Percentiles rank a stretch among this genome's conserved stretches.
Evolutionary conservation across 2,113 vertebrate genomes (phyloP).

Genomic region (Raja brachyura): DNA sequence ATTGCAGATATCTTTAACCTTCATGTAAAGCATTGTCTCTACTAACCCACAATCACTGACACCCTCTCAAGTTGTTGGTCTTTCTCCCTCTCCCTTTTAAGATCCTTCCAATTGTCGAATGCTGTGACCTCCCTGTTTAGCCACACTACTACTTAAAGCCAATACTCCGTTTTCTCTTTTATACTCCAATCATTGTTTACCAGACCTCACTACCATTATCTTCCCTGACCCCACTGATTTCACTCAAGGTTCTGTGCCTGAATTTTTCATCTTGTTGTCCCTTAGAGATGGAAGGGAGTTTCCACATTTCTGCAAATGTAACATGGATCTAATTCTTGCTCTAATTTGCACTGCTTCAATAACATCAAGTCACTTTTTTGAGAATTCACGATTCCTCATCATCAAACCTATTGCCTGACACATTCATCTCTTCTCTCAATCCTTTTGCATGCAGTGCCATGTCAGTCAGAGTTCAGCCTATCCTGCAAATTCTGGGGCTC

Average conservation of each 20-base stretch:
- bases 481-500: background rate
- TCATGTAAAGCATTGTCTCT: background rate
- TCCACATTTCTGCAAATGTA: background rate
- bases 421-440: background rate
- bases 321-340: background rate
- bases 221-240: background rate
- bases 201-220: background rate
- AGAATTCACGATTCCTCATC: background rate
- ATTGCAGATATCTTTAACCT: background rate
- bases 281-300: background rate
- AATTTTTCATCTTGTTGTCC: background rate
- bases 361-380: background rate
- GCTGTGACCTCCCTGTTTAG: background rate
- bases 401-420: background rate
- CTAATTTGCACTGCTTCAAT: background rate
- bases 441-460: too few relatives aligned
- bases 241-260: background rate
- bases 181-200: background rate
- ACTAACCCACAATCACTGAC: background rate
- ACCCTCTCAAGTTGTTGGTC: background rate
- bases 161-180: too few relatives aligned
- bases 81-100: background rate
- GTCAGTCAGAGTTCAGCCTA: too few relatives aligned
- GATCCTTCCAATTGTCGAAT: background rate
- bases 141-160: background rate